These are phyloP conservation scores for Notothenia coriiceps DNA, from an alignment of 2,113 vertebrate species.

Conservation along the genomic window DNA sequence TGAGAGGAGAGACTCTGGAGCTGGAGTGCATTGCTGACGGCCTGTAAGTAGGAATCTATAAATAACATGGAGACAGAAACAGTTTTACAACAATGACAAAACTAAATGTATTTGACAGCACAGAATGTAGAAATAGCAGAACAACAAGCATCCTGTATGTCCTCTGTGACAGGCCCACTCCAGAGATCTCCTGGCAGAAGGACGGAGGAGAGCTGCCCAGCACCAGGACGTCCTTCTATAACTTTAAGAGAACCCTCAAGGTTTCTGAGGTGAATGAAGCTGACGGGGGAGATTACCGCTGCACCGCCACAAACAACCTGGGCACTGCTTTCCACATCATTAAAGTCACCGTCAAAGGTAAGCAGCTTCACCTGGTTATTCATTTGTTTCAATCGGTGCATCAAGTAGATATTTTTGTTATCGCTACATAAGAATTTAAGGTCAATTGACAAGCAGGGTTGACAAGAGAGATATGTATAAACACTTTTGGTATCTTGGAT, in stretches of 20 bases:
- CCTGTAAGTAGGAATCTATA: conserved; percentile 86
- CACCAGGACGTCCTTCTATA: conserved; percentile 86
- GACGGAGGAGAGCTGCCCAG: conserved; percentile 88
- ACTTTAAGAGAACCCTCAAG: conserved; percentile 92
- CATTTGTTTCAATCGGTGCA: background rate
- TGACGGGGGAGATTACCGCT: conserved; percentile 93
- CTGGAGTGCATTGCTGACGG: conserved; percentile 96
- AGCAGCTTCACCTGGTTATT: background rate
- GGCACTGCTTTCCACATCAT: conserved; percentile 89
- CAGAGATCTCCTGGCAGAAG: conserved; percentile 92
- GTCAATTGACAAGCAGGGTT: background rate
- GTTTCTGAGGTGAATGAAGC: conserved; percentile 90
- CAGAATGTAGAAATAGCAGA: background rate
- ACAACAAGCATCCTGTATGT: background rate
- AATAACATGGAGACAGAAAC: background rate
- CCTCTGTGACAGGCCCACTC: conserved; percentile 88
- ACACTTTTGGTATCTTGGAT: background rate
- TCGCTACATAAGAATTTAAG: background rate
- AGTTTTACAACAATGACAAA: background rate
- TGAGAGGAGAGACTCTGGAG: conserved; percentile 91
- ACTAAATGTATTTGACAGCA: background rate
- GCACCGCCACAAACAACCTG: conserved; percentile 88
- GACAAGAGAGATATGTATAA: background rate
- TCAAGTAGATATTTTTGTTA: background rate
- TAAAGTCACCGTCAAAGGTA: conserved; percentile 95